Base-by-base conservation (phyloP, 2,113 vertebrate genomes). In the Poeciliopsis prolifica region DNA sequence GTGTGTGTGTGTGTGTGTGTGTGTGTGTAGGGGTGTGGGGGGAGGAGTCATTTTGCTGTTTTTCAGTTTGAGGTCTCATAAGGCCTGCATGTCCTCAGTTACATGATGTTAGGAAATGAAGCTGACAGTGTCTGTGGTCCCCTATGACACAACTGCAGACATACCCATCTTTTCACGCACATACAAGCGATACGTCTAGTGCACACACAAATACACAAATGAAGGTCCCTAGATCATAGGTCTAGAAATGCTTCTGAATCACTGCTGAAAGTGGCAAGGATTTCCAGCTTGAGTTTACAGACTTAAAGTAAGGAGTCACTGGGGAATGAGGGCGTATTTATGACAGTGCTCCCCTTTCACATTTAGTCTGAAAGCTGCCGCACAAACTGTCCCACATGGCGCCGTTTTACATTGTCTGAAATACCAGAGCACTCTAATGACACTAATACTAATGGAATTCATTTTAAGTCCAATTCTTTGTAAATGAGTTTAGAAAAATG, bases 71-170 rank as follows among this genome's bases (percentile, higher is more conserved):
- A 62, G 66, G 81, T 89, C 87, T 88, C 89, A 76, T 64, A 88
- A 86, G 87, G 72, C 77, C 28, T 8, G 64, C 54, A 72, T 84
- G 78, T 90, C 86, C 75, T 79, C 78, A 0, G 77, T 83, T 82
- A 87, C 82, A 86, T 83, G 84, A 87, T 84, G 79, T 81, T 83
- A 85, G 79, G 81, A 88, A 91, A 89, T 86, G 78, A 87, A 83
- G 79, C 81, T 54, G 87, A 88, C 80, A 83, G 80, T 70, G 66
- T 65, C 71, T 69, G 44, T 40, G 62, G 78, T 88, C 77, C 80
- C 85, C 64, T 15, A 64, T 83, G 87, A 87, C 79, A 86, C 63
- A 78, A 66, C 79, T 24, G 1, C 62, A 67, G 68, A 70, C 62
- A 54, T 33, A 72, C 70, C 62, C 69, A 70, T 13, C 12, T 29